phyloP scores from a whole-genome alignment of 2,888 invertebrate genomes.

The Plebejus anna region DNA sequence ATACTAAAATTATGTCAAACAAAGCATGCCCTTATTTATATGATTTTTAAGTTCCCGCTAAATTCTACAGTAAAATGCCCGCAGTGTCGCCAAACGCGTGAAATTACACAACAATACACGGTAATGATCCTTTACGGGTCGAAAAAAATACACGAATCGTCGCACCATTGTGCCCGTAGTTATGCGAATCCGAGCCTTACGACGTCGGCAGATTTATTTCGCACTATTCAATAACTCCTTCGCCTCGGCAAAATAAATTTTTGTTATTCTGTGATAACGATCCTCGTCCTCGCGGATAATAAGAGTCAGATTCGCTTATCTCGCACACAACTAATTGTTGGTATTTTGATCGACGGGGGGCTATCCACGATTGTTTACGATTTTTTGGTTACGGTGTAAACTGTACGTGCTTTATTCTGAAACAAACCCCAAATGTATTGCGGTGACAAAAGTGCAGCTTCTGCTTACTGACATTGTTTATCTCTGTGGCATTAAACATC shows the following conservation, averaged over 20 bases:
- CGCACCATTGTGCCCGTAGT: constrained; percentile 39
- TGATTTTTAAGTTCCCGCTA: constrained; percentile 59
- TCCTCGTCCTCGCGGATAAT: neutral
- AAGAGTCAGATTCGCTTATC: neutral
- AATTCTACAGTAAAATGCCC: constrained; percentile 65
- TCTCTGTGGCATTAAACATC: constrained; percentile 55
- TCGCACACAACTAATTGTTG: constrained; percentile 43
- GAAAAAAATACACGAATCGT: constrained; percentile 61
- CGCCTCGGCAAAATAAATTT: neutral
- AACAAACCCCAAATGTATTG: constrained; percentile 56
- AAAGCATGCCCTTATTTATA: constrained; percentile 50
- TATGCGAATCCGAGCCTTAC: constrained; percentile 44
- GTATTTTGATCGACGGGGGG: constrained; percentile 59
- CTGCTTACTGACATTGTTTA: constrained; percentile 55
- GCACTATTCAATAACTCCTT: constrained; percentile 23
- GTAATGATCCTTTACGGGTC: constrained; percentile 73
- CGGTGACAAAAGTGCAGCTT: constrained; percentile 55
- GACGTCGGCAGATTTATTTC: constrained; percentile 5
- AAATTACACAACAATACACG: constrained; percentile 72
- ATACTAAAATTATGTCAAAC: constrained; percentile 45
- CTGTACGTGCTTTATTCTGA: constrained; percentile 52
- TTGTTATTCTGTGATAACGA: neutral
- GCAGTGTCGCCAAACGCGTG: constrained; percentile 75
- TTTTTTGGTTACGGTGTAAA: constrained; percentile 62
- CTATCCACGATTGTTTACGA: constrained; percentile 57